Evolutionary conservation across 2,888 invertebrate genomes (phyloP).

Genomic region (Dioctria rufipes): DNA sequence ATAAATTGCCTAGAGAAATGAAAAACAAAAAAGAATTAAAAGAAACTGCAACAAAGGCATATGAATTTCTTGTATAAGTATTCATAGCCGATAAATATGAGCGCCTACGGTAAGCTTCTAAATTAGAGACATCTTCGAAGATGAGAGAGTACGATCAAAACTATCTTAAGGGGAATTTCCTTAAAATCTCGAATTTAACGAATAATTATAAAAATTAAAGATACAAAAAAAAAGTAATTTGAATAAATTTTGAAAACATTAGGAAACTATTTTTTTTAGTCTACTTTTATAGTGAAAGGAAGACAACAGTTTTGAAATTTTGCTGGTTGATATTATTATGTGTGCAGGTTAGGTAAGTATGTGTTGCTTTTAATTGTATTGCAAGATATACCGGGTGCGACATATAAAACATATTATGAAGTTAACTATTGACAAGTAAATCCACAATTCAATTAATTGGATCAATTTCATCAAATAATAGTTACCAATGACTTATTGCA

Average conservation of each 20-base stretch:
- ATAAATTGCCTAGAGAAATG: conserved; percentile 34
- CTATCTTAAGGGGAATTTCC: not conserved
- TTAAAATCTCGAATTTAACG: not conserved
- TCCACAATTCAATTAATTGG: too few relatives aligned
- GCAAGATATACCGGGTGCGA: too few relatives aligned
- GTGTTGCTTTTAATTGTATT: too few relatives aligned
- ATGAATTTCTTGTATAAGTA: conserved; percentile 35
- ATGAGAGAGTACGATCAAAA: not conserved
- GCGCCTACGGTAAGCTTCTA: not conserved
- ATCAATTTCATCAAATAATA: too few relatives aligned
- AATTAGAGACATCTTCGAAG: conserved; percentile 20
- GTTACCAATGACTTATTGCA: too few relatives aligned
- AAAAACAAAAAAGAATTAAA: conserved; percentile 30
- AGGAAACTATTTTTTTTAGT: conserved; percentile 30
- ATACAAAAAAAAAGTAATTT: conserved; percentile 2
- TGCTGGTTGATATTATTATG: too few relatives aligned
- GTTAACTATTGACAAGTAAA: too few relatives aligned
- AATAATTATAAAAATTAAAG: conserved; percentile 13
- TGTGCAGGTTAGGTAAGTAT: too few relatives aligned
- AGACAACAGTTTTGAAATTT: not conserved
- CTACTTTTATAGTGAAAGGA: conserved; percentile 13
- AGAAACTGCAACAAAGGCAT: not conserved
- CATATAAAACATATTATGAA: too few relatives aligned
- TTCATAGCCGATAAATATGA: conserved; percentile 33
- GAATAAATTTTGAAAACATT: not conserved